Conservation (phyloP, 1,140 invertebrate species). For the Bombus polaris region DNA sequence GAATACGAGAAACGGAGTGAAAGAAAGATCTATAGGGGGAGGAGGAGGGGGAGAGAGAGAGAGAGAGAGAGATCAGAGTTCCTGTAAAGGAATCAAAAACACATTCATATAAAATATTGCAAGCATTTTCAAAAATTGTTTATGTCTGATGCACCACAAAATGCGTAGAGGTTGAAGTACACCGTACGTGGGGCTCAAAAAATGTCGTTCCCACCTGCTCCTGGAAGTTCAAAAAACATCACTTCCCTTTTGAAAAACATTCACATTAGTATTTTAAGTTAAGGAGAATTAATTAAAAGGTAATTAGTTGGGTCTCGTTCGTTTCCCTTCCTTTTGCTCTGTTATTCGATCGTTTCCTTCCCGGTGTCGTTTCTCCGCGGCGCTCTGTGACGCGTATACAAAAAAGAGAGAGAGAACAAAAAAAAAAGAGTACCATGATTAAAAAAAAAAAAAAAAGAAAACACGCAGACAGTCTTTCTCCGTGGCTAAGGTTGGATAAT, state of each 20-base stretch:
- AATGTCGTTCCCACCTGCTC: slow-evolving; percentile 83
- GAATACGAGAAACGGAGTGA: slow-evolving; percentile 44
- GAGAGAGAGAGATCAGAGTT: slow-evolving; percentile 67
- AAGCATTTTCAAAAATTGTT: slow-evolving; percentile 82
- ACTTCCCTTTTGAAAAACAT: slow-evolving; percentile 83
- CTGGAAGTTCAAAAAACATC: slow-evolving; percentile 84
- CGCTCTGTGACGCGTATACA: slow-evolving; percentile 61
- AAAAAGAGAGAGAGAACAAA: slow-evolving; percentile 44
- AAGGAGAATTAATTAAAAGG: slow-evolving; percentile 64
- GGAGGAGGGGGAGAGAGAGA: slow-evolving; percentile 57
- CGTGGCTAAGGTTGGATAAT: slow-evolving; percentile 58
- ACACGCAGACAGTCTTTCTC: slow-evolving; percentile 37
- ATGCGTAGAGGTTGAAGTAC: slow-evolving; percentile 81
- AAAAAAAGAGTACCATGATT: neutral
- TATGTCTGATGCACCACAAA: slow-evolving; percentile 82
- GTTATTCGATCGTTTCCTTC: slow-evolving; percentile 60
- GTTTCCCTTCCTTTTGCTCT: slow-evolving; percentile 59
- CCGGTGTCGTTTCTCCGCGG: slow-evolving; percentile 59
- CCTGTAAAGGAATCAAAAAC: slow-evolving; percentile 83
- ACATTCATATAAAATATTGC: slow-evolving; percentile 83
- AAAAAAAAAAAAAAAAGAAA: neutral
- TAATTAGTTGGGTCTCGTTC: slow-evolving; percentile 60
- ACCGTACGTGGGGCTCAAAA: slow-evolving; percentile 83
- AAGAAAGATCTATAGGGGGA: slow-evolving; percentile 11
- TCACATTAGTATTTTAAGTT: slow-evolving; percentile 73